These are phyloP conservation scores for Vesta saturnalis DNA, from an alignment of 2,888 invertebrate species.

Conservation along the genomic window DNA sequence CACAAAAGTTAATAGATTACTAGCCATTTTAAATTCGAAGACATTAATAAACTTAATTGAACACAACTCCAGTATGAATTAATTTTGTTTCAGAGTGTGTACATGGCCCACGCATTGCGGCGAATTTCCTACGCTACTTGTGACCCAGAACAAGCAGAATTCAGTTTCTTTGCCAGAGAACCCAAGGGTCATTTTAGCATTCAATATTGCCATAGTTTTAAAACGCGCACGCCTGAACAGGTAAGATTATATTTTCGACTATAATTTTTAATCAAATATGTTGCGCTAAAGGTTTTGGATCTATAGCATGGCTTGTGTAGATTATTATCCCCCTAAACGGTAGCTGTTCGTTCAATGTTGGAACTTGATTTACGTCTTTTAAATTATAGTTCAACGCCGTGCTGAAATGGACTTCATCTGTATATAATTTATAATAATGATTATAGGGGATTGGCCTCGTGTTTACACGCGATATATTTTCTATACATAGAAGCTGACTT, in stretches of 20 bases:
- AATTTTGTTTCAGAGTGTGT: constrained; percentile 71
- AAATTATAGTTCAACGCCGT: constrained; percentile 54
- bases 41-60: constrained; percentile 22
- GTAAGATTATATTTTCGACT: constrained; percentile 61
- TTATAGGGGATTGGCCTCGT: constrained; percentile 39
- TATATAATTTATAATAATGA: constrained; percentile 52
- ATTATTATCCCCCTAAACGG: constrained; percentile 34
- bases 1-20: constrained; percentile 18
- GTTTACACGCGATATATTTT: constrained; percentile 36
- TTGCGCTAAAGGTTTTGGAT: constrained; percentile 8
- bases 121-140: constrained; percentile 88
- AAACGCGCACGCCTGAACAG: constrained; percentile 80
- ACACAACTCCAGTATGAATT: constrained; percentile 24
- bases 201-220: constrained; percentile 86
- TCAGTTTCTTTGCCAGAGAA: constrained; percentile 81
- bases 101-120: constrained; percentile 85
- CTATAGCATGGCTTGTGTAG: constrained; percentile 5
- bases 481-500: constrained; percentile 4
- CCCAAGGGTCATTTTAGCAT: constrained; percentile 73
- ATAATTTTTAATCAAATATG: constrained; percentile 10
- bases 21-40: constrained; percentile 17
- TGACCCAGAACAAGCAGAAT: constrained; percentile 81
- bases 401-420: constrained; percentile 52
- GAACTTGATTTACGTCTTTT: constrained; percentile 52
- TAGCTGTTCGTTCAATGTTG: constrained; percentile 35